Evolutionary conservation across 2,888 invertebrate genomes (phyloP), one percentile per base, ranked within the genome.

Genomic region (Acleris holmiana): DNA sequence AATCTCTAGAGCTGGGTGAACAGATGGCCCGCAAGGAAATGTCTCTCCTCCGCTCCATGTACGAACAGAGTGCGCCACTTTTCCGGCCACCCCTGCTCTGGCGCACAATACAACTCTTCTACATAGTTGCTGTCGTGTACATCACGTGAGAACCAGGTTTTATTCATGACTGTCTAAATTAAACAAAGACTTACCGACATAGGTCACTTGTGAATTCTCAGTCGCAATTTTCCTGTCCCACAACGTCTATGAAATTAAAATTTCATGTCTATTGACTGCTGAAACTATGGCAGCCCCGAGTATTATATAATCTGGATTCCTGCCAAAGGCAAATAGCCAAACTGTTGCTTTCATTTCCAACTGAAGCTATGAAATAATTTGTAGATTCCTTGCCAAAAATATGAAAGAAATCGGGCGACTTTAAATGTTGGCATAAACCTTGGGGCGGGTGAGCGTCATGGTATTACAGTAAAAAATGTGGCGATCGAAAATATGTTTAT

Each of bases 91-190:
- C 91, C 0, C 78, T 85, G 66, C 67, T 88, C 2, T 78, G 77
- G 78, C 80, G 84, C 40, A 91, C 89, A 0, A 61, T 86, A 0
- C 89, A 89, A 69, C 76, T 91, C 4, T 91, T 85, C 75, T 91
- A 85, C 72, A 90, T 91, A 17, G 85, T 91, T 2, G 80, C 78
- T 6, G 84, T 91, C n/a, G 88, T 88, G 57, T 91, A 90, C 76
- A 84, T 91, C 73, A 91, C 90, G 91, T 91, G 73, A 90, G 89
- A 70, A 60, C 54, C 76, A 78, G 77, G 75, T 81, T 82, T 81
- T 73, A 75, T 75, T 50, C 58, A 69, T 67, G 55, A 69, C 67
- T 71, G 55, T 69, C 67, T 71, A 67, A 64, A 63, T 64, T 8
- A 41, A 54, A 54, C 18, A 47, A 17, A 19, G 18, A 7, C 10